phyloP scores from a whole-genome alignment of 2,888 invertebrate species.

The Therioaphis trifolii region DNA sequence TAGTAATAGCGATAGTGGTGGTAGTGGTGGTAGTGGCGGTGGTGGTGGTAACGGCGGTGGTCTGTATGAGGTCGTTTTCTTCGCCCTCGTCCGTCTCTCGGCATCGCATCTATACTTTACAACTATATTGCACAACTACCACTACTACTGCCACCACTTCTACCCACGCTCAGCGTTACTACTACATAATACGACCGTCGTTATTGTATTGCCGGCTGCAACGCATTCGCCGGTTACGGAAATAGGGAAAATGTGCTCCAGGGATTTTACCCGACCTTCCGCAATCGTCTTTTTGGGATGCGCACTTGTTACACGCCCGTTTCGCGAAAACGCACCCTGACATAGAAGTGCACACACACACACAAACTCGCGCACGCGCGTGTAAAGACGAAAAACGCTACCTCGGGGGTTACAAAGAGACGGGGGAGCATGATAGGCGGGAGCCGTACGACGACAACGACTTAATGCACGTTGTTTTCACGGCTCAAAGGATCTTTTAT shows the following conservation, averaged over 20 bases:
- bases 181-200: background rate
- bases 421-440: background rate
- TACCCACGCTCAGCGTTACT: no score
- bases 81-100: background rate
- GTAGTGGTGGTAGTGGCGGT: no score
- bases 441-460: background rate
- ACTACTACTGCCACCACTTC: background rate
- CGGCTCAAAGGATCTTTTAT: background rate
- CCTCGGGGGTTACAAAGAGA: background rate
- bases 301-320: constrained; percentile 38
- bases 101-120: no score
- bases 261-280: constrained; percentile 44
- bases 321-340: background rate
- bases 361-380: background rate
- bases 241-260: background rate
- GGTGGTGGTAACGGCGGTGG: no score
- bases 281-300: constrained; percentile 10
- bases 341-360: no score
- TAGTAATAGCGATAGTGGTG: no score
- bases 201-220: background rate
- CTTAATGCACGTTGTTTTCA: background rate
- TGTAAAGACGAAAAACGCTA: background rate
- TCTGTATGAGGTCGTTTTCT: background rate
- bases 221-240: background rate
- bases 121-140: background rate